phyloP scores from a whole-genome alignment of 2,113 vertebrate species.

The Pseudorhombus dupliciocellatus region DNA sequence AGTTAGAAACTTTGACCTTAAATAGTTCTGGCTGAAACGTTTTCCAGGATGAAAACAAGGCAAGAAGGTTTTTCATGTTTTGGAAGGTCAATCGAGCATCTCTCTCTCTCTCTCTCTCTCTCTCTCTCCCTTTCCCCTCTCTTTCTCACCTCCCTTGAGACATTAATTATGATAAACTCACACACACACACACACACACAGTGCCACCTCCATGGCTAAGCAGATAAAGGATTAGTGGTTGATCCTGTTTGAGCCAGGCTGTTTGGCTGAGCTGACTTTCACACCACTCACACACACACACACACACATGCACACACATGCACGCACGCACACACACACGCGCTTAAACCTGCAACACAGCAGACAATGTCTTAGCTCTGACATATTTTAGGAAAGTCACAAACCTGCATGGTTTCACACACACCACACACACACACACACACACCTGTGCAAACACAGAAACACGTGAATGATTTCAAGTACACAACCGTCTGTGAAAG shows the following conservation, averaged over 20 bases:
- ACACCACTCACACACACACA: conserved; percentile 27
- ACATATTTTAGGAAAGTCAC: not conserved
- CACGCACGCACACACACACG: conserved; percentile 1
- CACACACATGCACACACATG: not conserved
- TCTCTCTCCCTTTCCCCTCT: not conserved
- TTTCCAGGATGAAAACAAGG: not conserved
- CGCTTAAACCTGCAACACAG: not conserved
- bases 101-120: conserved; percentile 15
- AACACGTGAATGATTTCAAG: not conserved
- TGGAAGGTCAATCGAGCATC: conserved; percentile 42
- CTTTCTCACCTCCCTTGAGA: conserved; percentile 36
- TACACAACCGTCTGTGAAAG: not conserved
- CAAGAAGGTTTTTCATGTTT: conserved; percentile 18
- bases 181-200: conserved; percentile 36
- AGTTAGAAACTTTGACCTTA: not conserved
- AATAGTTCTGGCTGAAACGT: not conserved
- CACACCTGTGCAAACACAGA: not conserved
- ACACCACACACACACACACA: not conserved
- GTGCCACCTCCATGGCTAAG: conserved; percentile 69
- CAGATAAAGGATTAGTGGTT: conserved; percentile 78
- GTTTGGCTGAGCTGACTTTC: conserved; percentile 74
- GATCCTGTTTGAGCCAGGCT: conserved; percentile 76
- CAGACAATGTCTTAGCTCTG: conserved; percentile 10
- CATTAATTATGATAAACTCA: conserved; percentile 66
- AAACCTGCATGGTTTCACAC: not conserved